Base-by-base conservation (phyloP, 2,888 invertebrate species). In the Nomada goodeniana region DNA sequence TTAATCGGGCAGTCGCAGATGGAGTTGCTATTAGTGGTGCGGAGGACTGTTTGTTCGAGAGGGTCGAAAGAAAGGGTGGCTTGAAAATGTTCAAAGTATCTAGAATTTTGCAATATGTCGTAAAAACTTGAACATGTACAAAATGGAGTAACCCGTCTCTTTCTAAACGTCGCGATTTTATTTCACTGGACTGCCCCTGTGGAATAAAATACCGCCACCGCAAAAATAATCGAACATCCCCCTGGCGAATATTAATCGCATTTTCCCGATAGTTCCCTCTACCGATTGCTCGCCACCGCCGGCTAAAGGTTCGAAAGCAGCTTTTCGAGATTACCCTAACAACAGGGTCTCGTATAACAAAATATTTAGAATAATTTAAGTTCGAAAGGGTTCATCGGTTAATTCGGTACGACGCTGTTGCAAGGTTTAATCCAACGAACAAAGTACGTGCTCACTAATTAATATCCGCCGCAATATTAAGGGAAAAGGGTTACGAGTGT, bases 281-380 rank as follows among this genome's bases (percentile, higher is more conserved):
- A 11, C 13, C 11, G n/a, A 23, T 4, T 18, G 42, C 23, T 26
- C 18, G 2, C 0, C 42, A 10, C n/a, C 9, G 4, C 26, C 5
- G 0, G 9, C 10, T 7, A 18, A 60, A 63, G 26, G 26, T 20
- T 10, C n/a, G 29, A 64, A 52, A 70, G 42, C 36, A 60, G 65
- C 65, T 65, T 78, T 47, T 3, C 44, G 60, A 59, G 65, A 78
- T 80, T 71, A 67, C 64, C 53, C n/a, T 26, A 18, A 26, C 55
- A 50, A 29, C 75, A 11, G 53, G 44, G 70, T 29, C 29, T 23
- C n/a, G 11, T 47, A 47, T 70, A n/a, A 20, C 60, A 47, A 80
- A 80, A 80, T 71, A 78, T 80, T 80, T 80, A 65, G 60, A 78
- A 55, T 80, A 78, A 71, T 79, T 60, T 76, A 57, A 69, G 50